Evolutionary conservation across 2,797 vertebrate genomes (phyloP), one percentile per base, ranked within the genome.

Genomic region (Pangasius sanitwongsei): DNA sequence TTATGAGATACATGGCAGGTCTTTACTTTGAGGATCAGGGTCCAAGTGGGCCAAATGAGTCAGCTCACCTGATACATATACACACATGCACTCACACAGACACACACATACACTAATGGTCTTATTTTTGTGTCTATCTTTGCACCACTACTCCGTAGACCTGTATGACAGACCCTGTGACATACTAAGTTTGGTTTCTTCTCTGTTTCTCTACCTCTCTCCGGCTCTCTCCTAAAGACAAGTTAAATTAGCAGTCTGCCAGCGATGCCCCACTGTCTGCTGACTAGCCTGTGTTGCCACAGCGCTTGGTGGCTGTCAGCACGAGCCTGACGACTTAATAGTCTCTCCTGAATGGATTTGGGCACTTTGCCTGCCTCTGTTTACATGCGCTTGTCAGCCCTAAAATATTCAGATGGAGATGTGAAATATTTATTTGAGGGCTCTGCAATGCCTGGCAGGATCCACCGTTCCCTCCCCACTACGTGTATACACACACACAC

Each of bases 361-460:
- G 98, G 98, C 97, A 97, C 97, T 98, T 97, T 96, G 97, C 96
- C 97, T 98, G 97, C 97, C 96, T 98, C 97, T 98, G 98, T 99
- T 98, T 98, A 98, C 97, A 97, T 95, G 97, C 96, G 96, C 97
- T 98, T 98, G 97, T 99, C 98, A 98, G 94, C 96, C 96, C 97
- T 96, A 97, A 98, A 98, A 98, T 99, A 98, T 98, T 99, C 97
- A 98, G 98, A 97, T 97, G 96, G 97, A 97, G 97, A 97, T 97
- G 97, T 98, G 97, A 98, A 98, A 98, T 98, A 98, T 98, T 98
- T 97, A 97, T 98, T 97, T 97, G 95, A 96, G 91, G 90, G 88
- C 90, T 89, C 82, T 85, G 75, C 88, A 85, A 89, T 87, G 75
- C 88, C 88, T 89, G 87, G 89, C 87, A 89, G 86, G 85, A 94